Evolutionary conservation across 2,797 vertebrate genomes (phyloP).

Genomic region (Notoglanidium macrostoma): DNA sequence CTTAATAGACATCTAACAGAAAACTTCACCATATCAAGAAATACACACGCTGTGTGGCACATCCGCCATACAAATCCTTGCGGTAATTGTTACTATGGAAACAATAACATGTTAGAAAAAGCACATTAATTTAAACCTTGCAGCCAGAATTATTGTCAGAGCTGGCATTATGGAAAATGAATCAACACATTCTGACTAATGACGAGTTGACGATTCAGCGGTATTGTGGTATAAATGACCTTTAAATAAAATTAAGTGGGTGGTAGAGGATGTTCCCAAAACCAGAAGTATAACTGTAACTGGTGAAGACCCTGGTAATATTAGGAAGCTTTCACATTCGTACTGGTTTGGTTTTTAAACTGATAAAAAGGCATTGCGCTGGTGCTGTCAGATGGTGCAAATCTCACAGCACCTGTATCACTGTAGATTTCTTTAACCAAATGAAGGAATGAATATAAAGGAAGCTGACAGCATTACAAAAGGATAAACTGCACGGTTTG

Average conservation of each 20-base stretch:
- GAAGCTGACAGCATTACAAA: neutral
- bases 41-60: neutral
- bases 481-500: neutral
- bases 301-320: neutral
- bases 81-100: neutral
- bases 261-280: neutral
- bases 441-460: neutral
- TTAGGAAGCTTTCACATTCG: neutral
- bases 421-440: slow-evolving; percentile 4
- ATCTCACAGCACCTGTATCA: neutral
- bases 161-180: neutral
- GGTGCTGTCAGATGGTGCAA: neutral
- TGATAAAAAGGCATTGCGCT: neutral
- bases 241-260: neutral
- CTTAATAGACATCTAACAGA: neutral
- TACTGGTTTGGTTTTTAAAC: neutral
- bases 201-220: neutral
- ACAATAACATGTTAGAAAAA: neutral
- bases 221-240: neutral
- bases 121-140: neutral
- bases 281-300: neutral
- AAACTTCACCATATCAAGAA: neutral
- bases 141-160: neutral
- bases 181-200: neutral
- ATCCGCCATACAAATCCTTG: neutral